Evolutionary conservation across 1,140 invertebrate genomes (phyloP), one percentile per base, ranked within the genome.

Genomic region (Tetragonula clypearis): DNA sequence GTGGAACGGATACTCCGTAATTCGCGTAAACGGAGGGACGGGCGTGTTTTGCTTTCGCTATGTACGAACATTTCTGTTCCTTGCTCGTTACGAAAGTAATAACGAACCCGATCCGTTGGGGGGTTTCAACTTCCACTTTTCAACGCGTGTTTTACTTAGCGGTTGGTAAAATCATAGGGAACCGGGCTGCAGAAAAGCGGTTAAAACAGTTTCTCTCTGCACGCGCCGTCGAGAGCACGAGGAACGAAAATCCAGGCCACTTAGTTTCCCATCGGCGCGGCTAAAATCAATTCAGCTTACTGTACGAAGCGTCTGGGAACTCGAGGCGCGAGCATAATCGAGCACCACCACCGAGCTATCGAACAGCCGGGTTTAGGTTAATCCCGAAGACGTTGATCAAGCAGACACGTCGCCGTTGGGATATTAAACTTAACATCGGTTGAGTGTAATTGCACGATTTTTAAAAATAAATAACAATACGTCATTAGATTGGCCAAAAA

Each of bases 361-460:
- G 75, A 60, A 19, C 35, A 78, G 26, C 65, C 65, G n/a, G 41
- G 65, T 58, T 71, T 65, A 35, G 30, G 82, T 84, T 84, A 84
- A 84, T 84, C 65, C 56, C 65, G 65, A 78, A 84, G 82, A 84
- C 82, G 65, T 84, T 84, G 82, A 84, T 84, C 78, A 84, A 84
- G 62, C 75, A 76, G 74, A 78, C 30, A 71, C 55, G 30, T 78
- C 74, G 35, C 56, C 56, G 30, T 58, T n/a, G 11, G 49, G 65
- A 66, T 30, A 30, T 66, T 60, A 30, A 60, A 60, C 49, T 62
- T 23, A 21, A 1, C 19, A 66, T 26, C 9, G 21, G 41, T 49
- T 49, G 6, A 49, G 41, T 49, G 41, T 49, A 49, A 49, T 49
- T 49, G 41, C 41, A 49, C 41, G 41, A 49, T 49, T 49, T 49